phyloP scores from a whole-genome alignment of 2,888 invertebrate genomes.

The Clusia tigrina region DNA sequence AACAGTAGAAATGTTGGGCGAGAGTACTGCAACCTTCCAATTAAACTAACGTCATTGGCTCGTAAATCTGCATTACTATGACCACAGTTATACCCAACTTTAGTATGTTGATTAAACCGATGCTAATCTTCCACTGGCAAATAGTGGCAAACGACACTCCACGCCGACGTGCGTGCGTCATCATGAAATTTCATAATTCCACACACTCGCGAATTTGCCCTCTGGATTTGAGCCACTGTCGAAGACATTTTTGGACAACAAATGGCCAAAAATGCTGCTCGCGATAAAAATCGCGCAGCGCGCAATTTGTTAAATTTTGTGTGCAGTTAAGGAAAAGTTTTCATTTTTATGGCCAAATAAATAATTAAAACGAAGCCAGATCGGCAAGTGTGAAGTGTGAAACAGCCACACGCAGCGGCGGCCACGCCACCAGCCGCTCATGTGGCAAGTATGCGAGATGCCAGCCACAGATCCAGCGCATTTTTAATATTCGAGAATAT shows the following conservation, averaged over 20 bases:
- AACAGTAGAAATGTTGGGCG: too few species aligned
- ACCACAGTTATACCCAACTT: background rate
- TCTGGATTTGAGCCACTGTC: background rate
- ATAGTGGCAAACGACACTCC: background rate
- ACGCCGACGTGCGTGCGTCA: constrained; percentile 2
- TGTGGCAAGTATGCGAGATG: background rate
- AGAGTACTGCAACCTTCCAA: too few species aligned
- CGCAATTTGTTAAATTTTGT: constrained; percentile 57
- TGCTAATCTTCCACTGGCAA: background rate
- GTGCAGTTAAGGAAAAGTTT: constrained; percentile 19
- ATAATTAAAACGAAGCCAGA: constrained; percentile 55
- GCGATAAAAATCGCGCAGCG: constrained; percentile 55
- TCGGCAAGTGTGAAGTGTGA: constrained; percentile 48
- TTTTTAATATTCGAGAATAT: background rate
- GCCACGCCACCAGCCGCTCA: background rate
- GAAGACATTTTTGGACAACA: background rate
- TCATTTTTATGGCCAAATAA: constrained; percentile 50
- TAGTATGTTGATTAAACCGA: constrained; percentile 12
- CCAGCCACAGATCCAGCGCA: background rate
- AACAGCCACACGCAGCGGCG: constrained; percentile 46
- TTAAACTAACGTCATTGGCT: constrained; percentile 1
- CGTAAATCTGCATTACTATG: background rate
- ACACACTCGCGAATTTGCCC: background rate
- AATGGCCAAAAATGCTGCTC: constrained; percentile 23
- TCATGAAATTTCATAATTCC: constrained; percentile 12